phyloP scores from a whole-genome alignment of 2,113 vertebrate genomes.

The Gopherus flavomarginatus region DNA sequence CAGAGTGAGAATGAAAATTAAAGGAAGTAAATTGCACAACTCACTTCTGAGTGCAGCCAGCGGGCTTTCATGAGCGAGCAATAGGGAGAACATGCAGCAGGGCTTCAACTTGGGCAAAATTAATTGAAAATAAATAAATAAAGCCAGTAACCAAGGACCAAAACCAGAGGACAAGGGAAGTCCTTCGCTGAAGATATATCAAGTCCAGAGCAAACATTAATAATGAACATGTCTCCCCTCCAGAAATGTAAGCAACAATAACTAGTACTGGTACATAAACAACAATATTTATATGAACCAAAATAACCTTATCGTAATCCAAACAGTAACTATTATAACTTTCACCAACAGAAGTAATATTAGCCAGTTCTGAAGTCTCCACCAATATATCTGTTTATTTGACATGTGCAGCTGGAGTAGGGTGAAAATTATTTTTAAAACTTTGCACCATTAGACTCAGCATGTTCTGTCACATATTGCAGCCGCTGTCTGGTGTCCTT shows the following conservation, averaged over 20 bases:
- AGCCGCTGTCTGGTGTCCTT: not conserved
- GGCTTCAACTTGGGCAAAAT: not conserved
- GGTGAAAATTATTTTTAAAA: not conserved
- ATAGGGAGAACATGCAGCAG: fast-evolving
- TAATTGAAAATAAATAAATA: not conserved
- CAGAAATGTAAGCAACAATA: not conserved
- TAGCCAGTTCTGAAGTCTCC: not conserved
- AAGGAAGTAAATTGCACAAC: slow-evolving; percentile 5
- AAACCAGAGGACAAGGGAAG: not conserved
- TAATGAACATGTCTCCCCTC: not conserved
- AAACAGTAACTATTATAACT: not conserved
- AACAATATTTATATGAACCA: not conserved
- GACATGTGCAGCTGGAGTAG: not conserved
- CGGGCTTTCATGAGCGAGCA: not conserved
- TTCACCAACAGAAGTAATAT: not conserved
- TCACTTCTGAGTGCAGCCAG: slow-evolving; percentile 4
- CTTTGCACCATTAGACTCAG: not conserved
- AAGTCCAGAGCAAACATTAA: not conserved
- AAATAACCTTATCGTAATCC: not conserved
- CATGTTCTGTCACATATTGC: not conserved
- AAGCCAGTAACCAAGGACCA: not conserved
- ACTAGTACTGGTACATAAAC: not conserved
- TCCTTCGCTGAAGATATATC: not conserved
- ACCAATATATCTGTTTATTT: not conserved
- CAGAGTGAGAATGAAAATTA: not conserved